These are phyloP conservation scores for Heliconius sara DNA, from an alignment of 2,888 invertebrate species.

Conservation along the genomic window DNA sequence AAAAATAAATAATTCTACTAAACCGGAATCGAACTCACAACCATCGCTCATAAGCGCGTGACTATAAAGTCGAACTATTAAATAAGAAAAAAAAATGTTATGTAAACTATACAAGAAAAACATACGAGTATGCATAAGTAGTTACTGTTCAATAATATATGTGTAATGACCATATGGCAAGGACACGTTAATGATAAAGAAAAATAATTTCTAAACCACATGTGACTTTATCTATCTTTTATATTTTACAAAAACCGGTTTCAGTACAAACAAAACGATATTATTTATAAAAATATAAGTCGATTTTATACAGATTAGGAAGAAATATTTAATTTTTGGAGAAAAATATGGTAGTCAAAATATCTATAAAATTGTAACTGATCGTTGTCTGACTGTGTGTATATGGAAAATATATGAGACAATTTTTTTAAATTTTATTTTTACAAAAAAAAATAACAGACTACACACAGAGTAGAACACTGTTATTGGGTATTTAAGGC, in stretches of 20 bases:
- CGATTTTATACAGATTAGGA: background rate
- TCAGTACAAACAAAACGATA: background rate
- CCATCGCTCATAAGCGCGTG: too few relatives aligned
- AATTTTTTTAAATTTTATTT: too few relatives aligned
- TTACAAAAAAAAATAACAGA: too few relatives aligned
- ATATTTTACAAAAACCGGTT: constrained; percentile 9
- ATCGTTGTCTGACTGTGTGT: too few relatives aligned
- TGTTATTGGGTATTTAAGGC: too few relatives aligned
- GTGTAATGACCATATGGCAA: background rate
- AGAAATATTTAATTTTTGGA: background rate
- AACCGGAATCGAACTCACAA: background rate
- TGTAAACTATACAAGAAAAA: background rate
- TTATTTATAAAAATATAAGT: too few relatives aligned
- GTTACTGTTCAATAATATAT: background rate
- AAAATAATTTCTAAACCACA: constrained; percentile 1
- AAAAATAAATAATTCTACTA: background rate
- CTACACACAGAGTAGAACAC: too few relatives aligned
- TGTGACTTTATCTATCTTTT: background rate
- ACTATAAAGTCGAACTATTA: background rate
- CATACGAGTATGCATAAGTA: background rate
- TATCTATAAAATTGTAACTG: too few relatives aligned
- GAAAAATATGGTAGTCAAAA: background rate
- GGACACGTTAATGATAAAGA: constrained; percentile 5
- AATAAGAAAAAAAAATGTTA: too few relatives aligned
- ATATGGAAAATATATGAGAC: too few relatives aligned